Conservation (phyloP, 2,888 invertebrate genomes). For the Monoplex corrugatus region DNA sequence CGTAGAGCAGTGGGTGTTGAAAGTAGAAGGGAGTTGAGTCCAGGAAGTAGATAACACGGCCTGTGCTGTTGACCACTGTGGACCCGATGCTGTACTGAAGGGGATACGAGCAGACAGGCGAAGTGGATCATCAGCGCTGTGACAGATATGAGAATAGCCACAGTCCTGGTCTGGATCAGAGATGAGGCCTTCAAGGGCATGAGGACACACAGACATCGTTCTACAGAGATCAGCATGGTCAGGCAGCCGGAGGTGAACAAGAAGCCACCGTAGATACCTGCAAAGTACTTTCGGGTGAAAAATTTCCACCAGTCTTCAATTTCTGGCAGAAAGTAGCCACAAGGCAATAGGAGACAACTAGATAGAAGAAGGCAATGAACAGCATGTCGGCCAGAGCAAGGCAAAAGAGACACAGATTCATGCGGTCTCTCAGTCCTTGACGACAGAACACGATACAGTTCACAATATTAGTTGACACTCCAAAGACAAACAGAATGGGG, state of each 20-base stretch:
- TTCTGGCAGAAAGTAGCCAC: conserved; percentile 56
- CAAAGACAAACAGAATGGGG: not conserved
- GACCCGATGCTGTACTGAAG: conserved; percentile 26
- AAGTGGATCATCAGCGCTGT: not conserved
- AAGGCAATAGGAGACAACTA: conserved; percentile 28
- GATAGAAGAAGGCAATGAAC: conserved; percentile 28
- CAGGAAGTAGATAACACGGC: not conserved
- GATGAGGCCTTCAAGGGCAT: conserved; percentile 31
- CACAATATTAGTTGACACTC: conserved; percentile 23
- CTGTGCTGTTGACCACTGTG: not conserved
- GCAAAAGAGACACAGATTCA: conserved; percentile 40
- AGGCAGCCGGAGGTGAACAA: conserved; percentile 36
- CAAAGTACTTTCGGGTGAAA: conserved; percentile 22
- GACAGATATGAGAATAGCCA: not conserved
- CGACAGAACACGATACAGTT: conserved; percentile 37
- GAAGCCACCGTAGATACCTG: conserved; percentile 41
- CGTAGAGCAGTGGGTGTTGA: not conserved
- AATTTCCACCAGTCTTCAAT: conserved; percentile 35
- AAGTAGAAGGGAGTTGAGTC: conserved; percentile 2
- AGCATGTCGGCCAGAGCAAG: conserved; percentile 37
- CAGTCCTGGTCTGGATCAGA: conserved; percentile 39
- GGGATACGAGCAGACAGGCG: conserved; percentile 25
- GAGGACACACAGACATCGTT: conserved; percentile 42
- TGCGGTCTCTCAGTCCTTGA: conserved; percentile 41
- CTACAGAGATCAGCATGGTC: conserved; percentile 38